phyloP scores from a whole-genome alignment of 2,888 invertebrate genomes.

The Caradrina kadenii region DNA sequence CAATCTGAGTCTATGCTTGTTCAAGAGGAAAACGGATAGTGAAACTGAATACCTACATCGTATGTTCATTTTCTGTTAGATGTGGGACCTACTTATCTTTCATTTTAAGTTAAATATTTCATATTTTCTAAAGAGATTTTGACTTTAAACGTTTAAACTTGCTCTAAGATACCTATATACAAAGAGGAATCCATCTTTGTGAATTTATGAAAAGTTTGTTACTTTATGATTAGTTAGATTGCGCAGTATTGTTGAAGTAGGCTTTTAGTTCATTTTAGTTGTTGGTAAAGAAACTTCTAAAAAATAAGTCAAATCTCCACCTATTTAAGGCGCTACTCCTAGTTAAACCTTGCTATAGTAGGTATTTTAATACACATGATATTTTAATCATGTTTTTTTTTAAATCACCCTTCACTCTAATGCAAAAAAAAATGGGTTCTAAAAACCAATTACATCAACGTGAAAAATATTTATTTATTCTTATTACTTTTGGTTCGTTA shows the following conservation, averaged over 20 bases:
- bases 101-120: conserved; percentile 24
- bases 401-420: too few species aligned
- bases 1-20: conserved; percentile 81
- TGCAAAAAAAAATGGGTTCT: not conserved
- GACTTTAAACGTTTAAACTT: conserved; percentile 30
- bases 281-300: not conserved
- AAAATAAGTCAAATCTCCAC: not conserved
- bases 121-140: not conserved
- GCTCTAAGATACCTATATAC: not conserved
- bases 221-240: conserved; percentile 16
- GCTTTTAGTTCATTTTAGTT: not conserved
- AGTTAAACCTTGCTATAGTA: too few species aligned
- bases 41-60: conserved; percentile 69
- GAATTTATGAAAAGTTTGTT: conserved; percentile 40
- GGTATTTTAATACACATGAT: too few species aligned
- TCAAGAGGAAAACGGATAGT: conserved; percentile 73
- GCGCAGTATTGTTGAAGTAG: conserved; percentile 19
- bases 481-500: conserved; percentile 26
- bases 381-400: too few species aligned
- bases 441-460: not conserved
- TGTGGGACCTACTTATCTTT: conserved; percentile 44
- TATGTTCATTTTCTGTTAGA: conserved; percentile 67
- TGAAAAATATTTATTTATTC: not conserved
- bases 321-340: not conserved
- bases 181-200: conserved; percentile 17